Base-by-base conservation (phyloP, 2,888 invertebrate species). In the Penaeus monodon region DNA sequence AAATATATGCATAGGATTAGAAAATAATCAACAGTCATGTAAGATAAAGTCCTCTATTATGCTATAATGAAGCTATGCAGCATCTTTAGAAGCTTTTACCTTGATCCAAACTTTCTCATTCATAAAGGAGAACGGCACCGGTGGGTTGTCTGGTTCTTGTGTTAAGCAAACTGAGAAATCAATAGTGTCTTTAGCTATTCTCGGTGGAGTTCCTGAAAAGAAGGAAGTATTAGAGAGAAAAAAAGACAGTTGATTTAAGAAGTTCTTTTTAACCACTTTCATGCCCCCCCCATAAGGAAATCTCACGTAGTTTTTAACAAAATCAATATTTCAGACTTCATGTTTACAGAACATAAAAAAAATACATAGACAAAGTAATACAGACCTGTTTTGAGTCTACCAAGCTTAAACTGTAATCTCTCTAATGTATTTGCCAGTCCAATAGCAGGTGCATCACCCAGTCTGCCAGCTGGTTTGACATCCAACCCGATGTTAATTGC, bases 401-500 rank as follows among this genome's bases (percentile, higher is more conserved):
- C 96, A 93, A 97, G 94, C 91, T 93, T 94, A 92, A 97, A 96
- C 49, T 95, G 94, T 77, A 96, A 92, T 68, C 92, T 93, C 90
- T 95, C 94, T 49, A 97, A 93, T 68, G 96, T 96, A 90, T 95
- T 93, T 0, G 96, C 96, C 88, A 97, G 93, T 1, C 95, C 96
- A 90, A 96, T 94, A 2, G 97, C 94, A 0, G 97, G 95, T 88
- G 94, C 94, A 93, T 97, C 97, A 2, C 95, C 96, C n/a, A 96
- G 93, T 90, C 97, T 93, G 0, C 97, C 97, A 44, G 97, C 97
- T 4, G 96, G 95, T 90, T 93, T 94, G 66, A 94, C 93, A 90
- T 95, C 94, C 89, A 96, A 92, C 1, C 97, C 97, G 85, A 97
- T 95, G 92, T 96, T 96, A 84, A 98, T 97, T 91, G 95, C 94